Evolutionary conservation across 1,140 invertebrate genomes (phyloP).

Genomic region (Dryas iulia): DNA sequence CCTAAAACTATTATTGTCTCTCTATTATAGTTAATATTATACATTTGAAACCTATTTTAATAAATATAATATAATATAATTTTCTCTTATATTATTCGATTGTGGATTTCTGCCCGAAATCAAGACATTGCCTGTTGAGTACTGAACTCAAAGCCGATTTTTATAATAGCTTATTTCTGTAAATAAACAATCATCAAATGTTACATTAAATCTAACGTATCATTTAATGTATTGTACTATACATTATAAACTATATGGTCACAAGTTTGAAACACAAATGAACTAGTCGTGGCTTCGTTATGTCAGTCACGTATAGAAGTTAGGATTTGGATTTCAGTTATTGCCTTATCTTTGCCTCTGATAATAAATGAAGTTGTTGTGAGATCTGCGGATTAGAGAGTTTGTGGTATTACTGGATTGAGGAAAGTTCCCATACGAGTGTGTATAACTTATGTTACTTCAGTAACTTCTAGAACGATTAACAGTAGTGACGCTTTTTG

Average conservation of each 20-base stretch:
- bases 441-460: neutral
- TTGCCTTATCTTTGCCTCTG: neutral
- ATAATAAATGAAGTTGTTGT: neutral
- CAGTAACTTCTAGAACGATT: neutral
- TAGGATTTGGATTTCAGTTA: neutral
- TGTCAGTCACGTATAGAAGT: neutral
- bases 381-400: neutral
- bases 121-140: too few species aligned
- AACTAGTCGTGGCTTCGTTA: neutral
- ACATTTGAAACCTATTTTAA: too few species aligned
- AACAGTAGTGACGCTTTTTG: too few species aligned
- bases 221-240: neutral
- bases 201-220: too few species aligned
- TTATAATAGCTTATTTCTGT: too few species aligned
- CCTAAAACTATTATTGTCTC: too few species aligned
- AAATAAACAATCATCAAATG: too few species aligned
- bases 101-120: too few species aligned
- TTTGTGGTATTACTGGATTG: neutral
- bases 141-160: too few species aligned
- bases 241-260: neutral
- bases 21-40: too few species aligned
- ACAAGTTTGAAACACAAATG: neutral
- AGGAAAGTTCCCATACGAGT: neutral
- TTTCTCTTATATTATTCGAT: too few species aligned
- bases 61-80: too few species aligned